A percentile compares a stretch with the other conserved stretches of the same genome.
Evolutionary conservation across 2,113 vertebrate species (phyloP).

Genomic region (Bubo scandiacus): DNA sequence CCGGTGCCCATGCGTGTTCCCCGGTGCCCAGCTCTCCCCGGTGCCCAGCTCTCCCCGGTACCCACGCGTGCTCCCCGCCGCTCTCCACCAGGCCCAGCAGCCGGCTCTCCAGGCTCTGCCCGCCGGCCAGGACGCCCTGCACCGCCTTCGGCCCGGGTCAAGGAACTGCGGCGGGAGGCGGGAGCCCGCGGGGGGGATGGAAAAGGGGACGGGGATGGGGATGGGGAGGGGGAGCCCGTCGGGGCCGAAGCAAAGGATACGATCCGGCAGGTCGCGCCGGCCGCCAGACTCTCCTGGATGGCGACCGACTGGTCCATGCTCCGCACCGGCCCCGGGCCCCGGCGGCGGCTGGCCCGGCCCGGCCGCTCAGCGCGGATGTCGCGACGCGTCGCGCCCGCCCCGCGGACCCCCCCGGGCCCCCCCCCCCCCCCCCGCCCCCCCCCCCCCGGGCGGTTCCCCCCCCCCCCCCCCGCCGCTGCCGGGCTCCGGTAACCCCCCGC

Average conservation of each 20-base stretch:
- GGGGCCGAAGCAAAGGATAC: slow-evolving; percentile 81
- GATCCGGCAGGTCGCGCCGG: slow-evolving; percentile 79
- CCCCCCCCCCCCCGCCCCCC: neutral
- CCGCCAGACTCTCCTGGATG: slow-evolving; percentile 85
- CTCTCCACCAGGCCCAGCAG: slow-evolving; percentile 87
- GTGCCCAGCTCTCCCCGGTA: neutral
- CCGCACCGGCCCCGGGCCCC: neutral
- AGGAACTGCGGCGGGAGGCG: slow-evolving; percentile 41
- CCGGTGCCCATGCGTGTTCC: slow-evolving; percentile 69
- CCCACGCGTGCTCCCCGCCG: slow-evolving; percentile 73
- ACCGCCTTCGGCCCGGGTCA: slow-evolving; percentile 77
- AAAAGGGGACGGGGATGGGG: too few species aligned
- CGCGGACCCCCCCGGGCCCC: too few species aligned
- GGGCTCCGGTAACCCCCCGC: neutral
- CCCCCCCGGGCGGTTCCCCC: neutral
- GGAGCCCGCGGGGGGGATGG: neutral
- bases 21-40: neutral
- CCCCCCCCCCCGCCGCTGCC: neutral
- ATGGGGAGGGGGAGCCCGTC: neutral
- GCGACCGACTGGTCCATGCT: slow-evolving; percentile 91
- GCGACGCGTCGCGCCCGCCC: neutral
- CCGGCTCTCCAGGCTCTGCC: slow-evolving; percentile 79
- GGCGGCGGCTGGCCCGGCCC: neutral
- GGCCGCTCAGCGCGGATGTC: neutral
- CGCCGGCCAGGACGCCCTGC: slow-evolving; percentile 77